Conservation (phyloP, 2,888 invertebrate species). For the Lottia scabra region DNA sequence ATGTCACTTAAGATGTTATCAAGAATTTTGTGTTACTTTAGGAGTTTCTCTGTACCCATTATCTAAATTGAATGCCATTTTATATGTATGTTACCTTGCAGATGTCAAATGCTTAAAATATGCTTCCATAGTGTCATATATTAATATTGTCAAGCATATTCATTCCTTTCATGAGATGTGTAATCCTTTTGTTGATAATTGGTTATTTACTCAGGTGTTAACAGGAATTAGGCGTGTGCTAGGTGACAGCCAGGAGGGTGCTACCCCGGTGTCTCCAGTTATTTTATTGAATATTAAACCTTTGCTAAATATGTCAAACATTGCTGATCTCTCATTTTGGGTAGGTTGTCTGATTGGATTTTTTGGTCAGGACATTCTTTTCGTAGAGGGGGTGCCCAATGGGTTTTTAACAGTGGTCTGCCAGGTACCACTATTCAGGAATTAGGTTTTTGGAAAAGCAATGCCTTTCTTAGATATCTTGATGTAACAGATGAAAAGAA, state of each 20-base stretch:
- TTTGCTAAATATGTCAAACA: too few relatives aligned
- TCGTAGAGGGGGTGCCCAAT: background rate
- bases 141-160: background rate
- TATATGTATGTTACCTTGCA: background rate
- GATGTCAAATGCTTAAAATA: background rate
- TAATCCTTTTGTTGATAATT: background rate
- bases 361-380: background rate
- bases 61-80: background rate
- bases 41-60: background rate
- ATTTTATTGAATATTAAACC: too few relatives aligned
- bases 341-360: too few relatives aligned
- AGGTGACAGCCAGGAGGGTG: background rate
- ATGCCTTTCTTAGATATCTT: background rate
- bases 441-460: background rate
- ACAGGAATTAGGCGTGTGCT: background rate
- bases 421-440: background rate
- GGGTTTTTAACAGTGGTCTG: background rate
- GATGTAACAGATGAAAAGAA: background rate
- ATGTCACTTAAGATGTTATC: background rate
- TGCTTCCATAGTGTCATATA: background rate
- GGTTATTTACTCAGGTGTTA: background rate
- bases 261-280: too few relatives aligned
- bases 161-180: background rate
- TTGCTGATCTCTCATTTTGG: too few relatives aligned
- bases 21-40: background rate